phyloP scores from a whole-genome alignment of 2,888 invertebrate genomes.

The Folsomia manolachei region DNA sequence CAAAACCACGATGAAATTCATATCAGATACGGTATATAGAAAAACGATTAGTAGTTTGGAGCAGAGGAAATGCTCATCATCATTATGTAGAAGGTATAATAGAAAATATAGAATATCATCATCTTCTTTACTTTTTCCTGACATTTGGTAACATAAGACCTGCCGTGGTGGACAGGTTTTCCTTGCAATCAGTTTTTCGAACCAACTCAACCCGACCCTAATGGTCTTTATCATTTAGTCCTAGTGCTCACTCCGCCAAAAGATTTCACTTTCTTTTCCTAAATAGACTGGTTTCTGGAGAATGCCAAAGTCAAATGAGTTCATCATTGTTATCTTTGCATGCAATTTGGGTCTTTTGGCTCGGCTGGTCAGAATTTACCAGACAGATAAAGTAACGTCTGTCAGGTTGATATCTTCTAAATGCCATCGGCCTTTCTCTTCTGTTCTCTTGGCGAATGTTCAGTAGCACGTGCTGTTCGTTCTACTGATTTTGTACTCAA shows the following conservation, averaged over 20 bases:
- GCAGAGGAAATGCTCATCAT: neutral
- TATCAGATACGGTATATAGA: conserved; percentile 25
- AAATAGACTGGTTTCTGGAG: too few relatives aligned
- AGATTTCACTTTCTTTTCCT: neutral
- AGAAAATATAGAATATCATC: neutral
- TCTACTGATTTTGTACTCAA: too few relatives aligned
- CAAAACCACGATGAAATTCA: neutral
- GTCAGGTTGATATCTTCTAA: too few relatives aligned
- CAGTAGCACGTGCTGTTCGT: neutral
- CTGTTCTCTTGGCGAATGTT: neutral
- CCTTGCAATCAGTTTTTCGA: neutral
- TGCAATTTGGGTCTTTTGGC: too few relatives aligned
- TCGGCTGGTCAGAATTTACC: too few relatives aligned
- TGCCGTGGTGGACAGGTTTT: neutral
- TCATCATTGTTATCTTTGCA: too few relatives aligned
- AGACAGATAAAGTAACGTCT: too few relatives aligned
- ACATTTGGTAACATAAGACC: neutral
- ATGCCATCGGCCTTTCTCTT: neutral
- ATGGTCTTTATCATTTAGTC: neutral
- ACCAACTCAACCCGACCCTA: neutral
- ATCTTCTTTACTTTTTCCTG: neutral
- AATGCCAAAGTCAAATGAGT: neutral
- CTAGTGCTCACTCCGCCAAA: neutral
- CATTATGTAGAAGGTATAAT: neutral
- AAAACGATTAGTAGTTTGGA: conserved; percentile 38